A percentile compares a stretch with the other conserved stretches of the same genome.
These are phyloP conservation scores for Hemithea aestivaria DNA, from an alignment of 2,888 invertebrate species.

Conservation along the genomic window DNA sequence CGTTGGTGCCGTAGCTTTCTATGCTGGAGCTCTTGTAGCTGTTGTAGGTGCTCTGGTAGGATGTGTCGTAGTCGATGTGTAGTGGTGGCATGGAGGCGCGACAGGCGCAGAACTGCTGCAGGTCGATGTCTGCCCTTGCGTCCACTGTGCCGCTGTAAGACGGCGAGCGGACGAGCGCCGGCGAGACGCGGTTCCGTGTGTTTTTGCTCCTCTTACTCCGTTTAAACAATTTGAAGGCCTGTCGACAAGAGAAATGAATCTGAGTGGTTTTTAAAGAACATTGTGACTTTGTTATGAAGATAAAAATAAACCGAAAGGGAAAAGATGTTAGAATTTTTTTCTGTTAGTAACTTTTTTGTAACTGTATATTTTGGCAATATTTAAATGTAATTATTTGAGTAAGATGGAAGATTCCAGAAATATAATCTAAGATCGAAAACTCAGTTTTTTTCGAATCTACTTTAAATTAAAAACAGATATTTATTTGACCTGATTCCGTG, in stretches of 20 bases:
- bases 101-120: conserved; percentile 64
- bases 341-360: too few relatives aligned
- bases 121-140: conserved; percentile 63
- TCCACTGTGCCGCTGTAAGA: conserved; percentile 68
- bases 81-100: conserved; percentile 54
- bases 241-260: conserved; percentile 30
- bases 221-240: conserved; percentile 74
- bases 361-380: too few relatives aligned
- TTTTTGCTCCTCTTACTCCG: conserved; percentile 54
- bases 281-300: too few relatives aligned
- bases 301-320: too few relatives aligned
- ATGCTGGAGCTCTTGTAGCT: conserved; percentile 60
- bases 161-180: conserved; percentile 55
- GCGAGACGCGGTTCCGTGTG: conserved; percentile 61
- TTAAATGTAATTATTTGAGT: too few relatives aligned
- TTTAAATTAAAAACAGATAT: too few relatives aligned
- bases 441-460: too few relatives aligned
- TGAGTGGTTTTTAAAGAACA: not conserved
- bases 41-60: conserved; percentile 56
- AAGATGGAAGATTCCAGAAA: too few relatives aligned
- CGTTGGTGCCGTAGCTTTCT: conserved; percentile 48
- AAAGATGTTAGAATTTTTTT: too few relatives aligned
- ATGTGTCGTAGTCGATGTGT: conserved; percentile 47
- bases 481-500: too few relatives aligned
- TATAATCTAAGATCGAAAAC: too few relatives aligned